Evolutionary conservation across 2,113 vertebrate genomes (phyloP).

Genomic region (Mesembrinibis cayennensis): DNA sequence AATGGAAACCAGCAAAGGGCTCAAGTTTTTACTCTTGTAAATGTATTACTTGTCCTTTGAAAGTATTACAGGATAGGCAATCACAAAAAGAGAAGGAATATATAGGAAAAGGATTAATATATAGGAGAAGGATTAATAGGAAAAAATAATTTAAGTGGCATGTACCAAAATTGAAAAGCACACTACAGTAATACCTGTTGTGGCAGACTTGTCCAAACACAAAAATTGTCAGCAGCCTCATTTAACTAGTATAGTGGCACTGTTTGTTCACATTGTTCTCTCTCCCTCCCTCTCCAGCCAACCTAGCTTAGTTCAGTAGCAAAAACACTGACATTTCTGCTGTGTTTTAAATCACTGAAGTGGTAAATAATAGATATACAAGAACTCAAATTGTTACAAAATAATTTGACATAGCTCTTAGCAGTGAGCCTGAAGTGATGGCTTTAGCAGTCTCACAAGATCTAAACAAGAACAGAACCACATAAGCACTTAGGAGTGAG

Average conservation of each 20-base stretch:
- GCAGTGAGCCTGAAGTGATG: background rate
- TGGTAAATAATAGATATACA: conserved; percentile 23
- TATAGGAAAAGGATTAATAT: background rate
- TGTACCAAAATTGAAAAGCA: background rate
- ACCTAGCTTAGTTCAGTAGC: background rate
- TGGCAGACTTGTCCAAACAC: background rate
- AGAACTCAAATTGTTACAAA: conserved; percentile 8
- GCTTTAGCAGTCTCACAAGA: background rate
- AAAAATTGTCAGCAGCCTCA: background rate
- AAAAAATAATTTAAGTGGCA: background rate
- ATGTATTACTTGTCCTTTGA: background rate
- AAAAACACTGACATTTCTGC: background rate
- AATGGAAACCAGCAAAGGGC: background rate
- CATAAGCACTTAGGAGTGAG: background rate
- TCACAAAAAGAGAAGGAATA: background rate
- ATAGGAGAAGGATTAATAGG: background rate
- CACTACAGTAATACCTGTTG: background rate
- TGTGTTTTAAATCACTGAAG: conserved; percentile 11
- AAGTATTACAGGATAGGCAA: background rate
- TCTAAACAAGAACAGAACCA: conserved; percentile 1
- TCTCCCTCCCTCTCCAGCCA: background rate
- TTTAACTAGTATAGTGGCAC: background rate
- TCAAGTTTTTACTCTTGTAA: background rate
- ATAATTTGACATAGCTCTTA: conserved; percentile 23
- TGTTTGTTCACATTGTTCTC: background rate